phyloP scores from a whole-genome alignment of 2,797 vertebrate genomes.

The Ceryle rudis region DNA sequence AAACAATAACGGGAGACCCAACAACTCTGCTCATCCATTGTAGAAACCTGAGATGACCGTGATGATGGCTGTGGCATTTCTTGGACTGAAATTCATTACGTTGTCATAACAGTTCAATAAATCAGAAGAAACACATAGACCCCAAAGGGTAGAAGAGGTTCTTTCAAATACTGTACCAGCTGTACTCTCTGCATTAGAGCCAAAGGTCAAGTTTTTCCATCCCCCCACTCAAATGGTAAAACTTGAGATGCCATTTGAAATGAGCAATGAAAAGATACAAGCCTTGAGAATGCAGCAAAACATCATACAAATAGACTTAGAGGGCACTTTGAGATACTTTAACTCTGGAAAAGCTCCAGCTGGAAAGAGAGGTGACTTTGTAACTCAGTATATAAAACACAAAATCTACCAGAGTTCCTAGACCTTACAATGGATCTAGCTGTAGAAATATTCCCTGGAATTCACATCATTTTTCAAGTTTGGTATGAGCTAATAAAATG shows the following conservation, averaged over 20 bases:
- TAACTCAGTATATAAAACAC: background rate
- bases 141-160: slow-evolving; percentile 11
- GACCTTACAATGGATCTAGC: background rate
- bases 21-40: background rate
- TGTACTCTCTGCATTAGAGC: background rate
- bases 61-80: slow-evolving; percentile 36
- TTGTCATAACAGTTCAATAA: slow-evolving; percentile 56
- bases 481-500: background rate
- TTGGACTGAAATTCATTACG: slow-evolving; percentile 25
- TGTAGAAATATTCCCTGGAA: background rate
- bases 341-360: background rate
- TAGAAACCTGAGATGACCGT: background rate
- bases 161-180: background rate
- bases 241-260: slow-evolving; percentile 13
- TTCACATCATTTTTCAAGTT: background rate
- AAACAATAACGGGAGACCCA: background rate
- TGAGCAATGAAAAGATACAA: background rate
- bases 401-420: background rate
- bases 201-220: slow-evolving; percentile 2
- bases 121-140: slow-evolving; percentile 34
- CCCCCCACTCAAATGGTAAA: background rate
- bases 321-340: background rate
- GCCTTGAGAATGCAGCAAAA: background rate
- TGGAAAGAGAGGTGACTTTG: background rate
- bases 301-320: background rate